Evolutionary conservation across 2,797 vertebrate species (phyloP).

Genomic region (Echeneis naucrates): DNA sequence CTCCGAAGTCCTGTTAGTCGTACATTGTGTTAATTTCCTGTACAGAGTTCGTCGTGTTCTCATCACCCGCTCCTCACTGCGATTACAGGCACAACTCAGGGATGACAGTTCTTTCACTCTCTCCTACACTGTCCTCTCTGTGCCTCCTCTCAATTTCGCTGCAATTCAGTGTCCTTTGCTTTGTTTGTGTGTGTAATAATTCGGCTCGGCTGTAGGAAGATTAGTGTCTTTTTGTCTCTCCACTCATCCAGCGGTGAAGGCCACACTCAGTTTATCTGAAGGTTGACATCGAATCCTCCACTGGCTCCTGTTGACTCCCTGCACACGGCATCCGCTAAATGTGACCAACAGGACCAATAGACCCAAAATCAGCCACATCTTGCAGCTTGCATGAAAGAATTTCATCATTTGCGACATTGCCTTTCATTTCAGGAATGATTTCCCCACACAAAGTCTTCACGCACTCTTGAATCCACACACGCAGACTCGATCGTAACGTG

Average conservation of each 20-base stretch:
- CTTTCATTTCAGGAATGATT: constrained; percentile 81
- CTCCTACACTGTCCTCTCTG: constrained; percentile 14
- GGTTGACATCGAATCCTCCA: constrained; percentile 59
- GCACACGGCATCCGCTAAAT: constrained; percentile 72
- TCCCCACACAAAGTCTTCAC: constrained; percentile 73
- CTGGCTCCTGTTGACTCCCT: constrained; percentile 66
- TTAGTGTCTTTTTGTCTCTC: constrained; percentile 33
- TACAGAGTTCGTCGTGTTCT: constrained; percentile 60
- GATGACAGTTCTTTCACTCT: constrained; percentile 21
- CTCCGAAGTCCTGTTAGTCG: not conserved
- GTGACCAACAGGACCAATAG: constrained; percentile 73
- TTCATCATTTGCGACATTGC: constrained; percentile 78
- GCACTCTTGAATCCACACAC: constrained; percentile 43
- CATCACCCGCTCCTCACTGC: constrained; percentile 59
- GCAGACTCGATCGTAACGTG: constrained; percentile 60
- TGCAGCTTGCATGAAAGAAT: constrained; percentile 79
- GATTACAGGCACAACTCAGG: constrained; percentile 65
- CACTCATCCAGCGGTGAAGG: constrained; percentile 10
- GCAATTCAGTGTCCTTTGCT: constrained; percentile 40
- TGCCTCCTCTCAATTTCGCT: constrained; percentile 36
- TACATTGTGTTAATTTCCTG: constrained; percentile 55
- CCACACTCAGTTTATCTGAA: constrained; percentile 39
- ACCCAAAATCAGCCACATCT: constrained; percentile 68
- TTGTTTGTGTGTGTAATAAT: constrained; percentile 33
- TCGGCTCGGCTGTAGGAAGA: constrained; percentile 21